These are phyloP conservation scores for Cromileptes altivelis DNA, from an alignment of 2,113 vertebrate genomes.

Conservation along the genomic window DNA sequence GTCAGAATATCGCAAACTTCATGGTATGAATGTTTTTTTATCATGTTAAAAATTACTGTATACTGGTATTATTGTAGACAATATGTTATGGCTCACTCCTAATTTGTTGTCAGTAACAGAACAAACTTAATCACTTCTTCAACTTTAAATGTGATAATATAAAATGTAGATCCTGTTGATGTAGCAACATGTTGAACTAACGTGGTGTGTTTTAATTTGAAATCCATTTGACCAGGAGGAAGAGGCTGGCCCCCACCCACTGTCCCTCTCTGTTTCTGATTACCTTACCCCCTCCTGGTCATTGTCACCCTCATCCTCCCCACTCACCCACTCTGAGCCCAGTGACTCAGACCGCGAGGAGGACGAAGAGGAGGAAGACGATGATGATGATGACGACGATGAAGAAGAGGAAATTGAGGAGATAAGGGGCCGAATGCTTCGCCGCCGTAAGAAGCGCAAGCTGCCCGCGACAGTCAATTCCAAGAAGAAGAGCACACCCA, in stretches of 20 bases:
- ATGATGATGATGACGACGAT: slow-evolving; percentile 81
- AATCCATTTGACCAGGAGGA: slow-evolving; percentile 77
- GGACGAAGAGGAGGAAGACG: slow-evolving; percentile 85
- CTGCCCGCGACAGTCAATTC: slow-evolving; percentile 33
- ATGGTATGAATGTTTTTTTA: no score
- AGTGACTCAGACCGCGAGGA: slow-evolving; percentile 86
- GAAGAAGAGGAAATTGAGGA: slow-evolving; percentile 85
- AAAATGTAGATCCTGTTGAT: not conserved
- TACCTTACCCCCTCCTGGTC: slow-evolving; percentile 88
- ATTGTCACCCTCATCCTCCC: slow-evolving; percentile 85
- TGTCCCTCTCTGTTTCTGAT: slow-evolving; percentile 85
- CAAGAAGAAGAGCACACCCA: slow-evolving; percentile 74
- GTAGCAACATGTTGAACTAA: not conserved
- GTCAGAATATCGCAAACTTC: no score
- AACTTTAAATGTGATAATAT: not conserved
- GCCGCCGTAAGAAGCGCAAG: slow-evolving; percentile 85
- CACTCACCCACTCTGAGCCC: slow-evolving; percentile 84
- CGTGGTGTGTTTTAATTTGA: not conserved
- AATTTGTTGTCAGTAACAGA: not conserved
- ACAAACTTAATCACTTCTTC: not conserved
- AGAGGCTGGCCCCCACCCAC: slow-evolving; percentile 81
- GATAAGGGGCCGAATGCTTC: slow-evolving; percentile 82
- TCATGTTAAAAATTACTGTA: no score
- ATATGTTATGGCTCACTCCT: no score
- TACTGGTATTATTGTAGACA: no score